A percentile compares a stretch with the other conserved stretches of the same genome.
phyloP scores from a whole-genome alignment of 2,888 invertebrate species.

The Zaprionus lineosus region DNA sequence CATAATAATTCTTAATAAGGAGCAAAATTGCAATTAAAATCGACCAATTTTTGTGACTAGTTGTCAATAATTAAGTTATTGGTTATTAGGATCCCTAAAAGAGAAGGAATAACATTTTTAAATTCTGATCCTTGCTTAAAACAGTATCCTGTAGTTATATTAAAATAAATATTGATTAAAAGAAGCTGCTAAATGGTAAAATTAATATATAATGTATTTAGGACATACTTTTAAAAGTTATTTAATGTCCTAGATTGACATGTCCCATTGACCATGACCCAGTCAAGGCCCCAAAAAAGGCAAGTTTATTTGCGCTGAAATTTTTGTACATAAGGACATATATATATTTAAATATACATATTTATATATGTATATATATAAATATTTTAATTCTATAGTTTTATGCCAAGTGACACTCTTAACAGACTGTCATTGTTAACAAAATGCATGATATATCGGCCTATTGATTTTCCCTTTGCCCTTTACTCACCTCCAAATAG shows the following conservation, averaged over 20 bases:
- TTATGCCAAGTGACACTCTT: not conserved
- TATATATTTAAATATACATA: not conserved
- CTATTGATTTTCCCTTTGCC: constrained; percentile 62
- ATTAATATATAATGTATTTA: too few species aligned
- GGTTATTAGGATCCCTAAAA: too few species aligned
- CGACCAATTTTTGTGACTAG: too few species aligned
- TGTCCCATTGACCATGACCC: constrained; percentile 56
- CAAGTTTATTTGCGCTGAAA: constrained; percentile 1
- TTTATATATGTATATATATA: not conserved
- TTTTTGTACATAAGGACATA: constrained; percentile 1
- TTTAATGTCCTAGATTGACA: constrained; percentile 26
- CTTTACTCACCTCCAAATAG: constrained; percentile 17
- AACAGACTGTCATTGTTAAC: constrained; percentile 5
- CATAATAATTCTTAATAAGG: not conserved
- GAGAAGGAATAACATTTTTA: too few species aligned
- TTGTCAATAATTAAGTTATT: too few species aligned
- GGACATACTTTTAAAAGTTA: too few species aligned
- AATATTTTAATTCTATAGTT: too few species aligned
- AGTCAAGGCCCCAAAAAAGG: constrained; percentile 12
- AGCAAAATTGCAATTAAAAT: not conserved
- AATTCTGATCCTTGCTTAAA: not conserved
- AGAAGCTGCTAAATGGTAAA: too few species aligned
- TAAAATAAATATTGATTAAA: too few species aligned
- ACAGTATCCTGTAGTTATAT: too few species aligned
- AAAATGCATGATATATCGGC: constrained; percentile 16